Percentiles rank a stretch among this genome's conserved stretches.
These are phyloP conservation scores for Orthonychiurus folsomi DNA, from an alignment of 2,888 invertebrate species.

Conservation along the genomic window DNA sequence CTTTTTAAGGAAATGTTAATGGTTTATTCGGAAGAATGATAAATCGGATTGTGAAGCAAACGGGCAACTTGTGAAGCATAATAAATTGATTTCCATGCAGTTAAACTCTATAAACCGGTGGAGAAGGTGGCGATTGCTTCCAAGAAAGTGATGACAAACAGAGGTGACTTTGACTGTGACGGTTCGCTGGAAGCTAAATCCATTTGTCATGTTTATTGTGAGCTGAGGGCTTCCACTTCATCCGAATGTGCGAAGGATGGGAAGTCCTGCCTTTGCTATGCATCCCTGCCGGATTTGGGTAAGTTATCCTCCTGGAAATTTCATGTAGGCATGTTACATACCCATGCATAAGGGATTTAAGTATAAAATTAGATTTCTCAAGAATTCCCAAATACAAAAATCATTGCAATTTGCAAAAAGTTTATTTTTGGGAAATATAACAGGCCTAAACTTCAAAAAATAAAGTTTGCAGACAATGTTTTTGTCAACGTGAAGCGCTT, in stretches of 20 bases:
- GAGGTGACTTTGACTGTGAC: conserved; percentile 12
- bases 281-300: background rate
- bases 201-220: conserved; percentile 10
- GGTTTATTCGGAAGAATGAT: no score
- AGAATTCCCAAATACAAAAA: background rate
- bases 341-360: background rate
- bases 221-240: background rate
- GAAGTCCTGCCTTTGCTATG: conserved; percentile 10
- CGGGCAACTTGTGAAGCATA: no score
- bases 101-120: conserved; percentile 3
- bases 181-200: conserved; percentile 4
- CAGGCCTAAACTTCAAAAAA: no score
- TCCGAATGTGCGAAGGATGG: conserved; percentile 4
- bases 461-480: no score
- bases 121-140: background rate
- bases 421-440: no score
- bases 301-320: no score
- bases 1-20: background rate
- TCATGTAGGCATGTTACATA: no score
- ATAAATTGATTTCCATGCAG: no score
- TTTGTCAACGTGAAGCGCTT: no score
- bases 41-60: no score
- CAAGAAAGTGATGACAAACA: background rate
- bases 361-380: background rate
- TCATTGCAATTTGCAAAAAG: background rate